phyloP scores from a whole-genome alignment of 2,113 vertebrate species.

The Laticauda laticaudata region DNA sequence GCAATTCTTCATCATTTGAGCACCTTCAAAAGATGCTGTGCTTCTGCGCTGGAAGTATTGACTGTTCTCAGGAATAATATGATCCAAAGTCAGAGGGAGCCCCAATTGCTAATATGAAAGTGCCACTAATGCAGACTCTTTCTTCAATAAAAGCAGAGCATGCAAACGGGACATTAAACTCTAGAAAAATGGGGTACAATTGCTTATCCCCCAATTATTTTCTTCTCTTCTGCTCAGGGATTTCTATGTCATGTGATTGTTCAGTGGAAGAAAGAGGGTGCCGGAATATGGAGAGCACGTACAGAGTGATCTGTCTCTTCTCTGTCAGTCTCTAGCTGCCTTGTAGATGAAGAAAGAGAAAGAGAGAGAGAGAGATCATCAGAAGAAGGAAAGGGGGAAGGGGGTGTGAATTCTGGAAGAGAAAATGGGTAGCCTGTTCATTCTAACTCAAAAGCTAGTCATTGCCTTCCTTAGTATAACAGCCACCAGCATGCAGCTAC shows the following conservation, averaged over 20 bases:
- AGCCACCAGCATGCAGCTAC: not conserved
- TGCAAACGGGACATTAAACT: not conserved
- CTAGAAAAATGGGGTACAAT: not conserved
- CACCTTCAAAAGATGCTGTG: not conserved
- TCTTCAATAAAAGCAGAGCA: constrained; percentile 31
- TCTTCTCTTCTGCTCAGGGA: not conserved
- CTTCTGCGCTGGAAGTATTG: not conserved
- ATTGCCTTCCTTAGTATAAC: not conserved
- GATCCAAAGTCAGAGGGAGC: not conserved
- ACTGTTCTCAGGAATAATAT: constrained; percentile 9
- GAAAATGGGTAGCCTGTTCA: not conserved
- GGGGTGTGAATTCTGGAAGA: not conserved
- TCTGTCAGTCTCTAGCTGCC: not conserved
- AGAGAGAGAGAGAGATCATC: not conserved
- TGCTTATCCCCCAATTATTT: not conserved
- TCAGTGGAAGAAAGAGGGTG: not conserved
- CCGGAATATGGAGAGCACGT: not conserved
- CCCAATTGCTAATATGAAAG: not conserved
- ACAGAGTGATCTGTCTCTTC: not conserved
- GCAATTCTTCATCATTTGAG: not conserved
- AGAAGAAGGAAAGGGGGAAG: not conserved
- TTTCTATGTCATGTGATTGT: not conserved
- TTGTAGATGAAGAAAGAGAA: not conserved
- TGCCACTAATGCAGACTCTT: not conserved
- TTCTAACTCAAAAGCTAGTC: not conserved